Percentiles rank a stretch among this genome's conserved stretches.
phyloP scores from a whole-genome alignment of 1,140 invertebrate species.

The Drosophila melanogaster region Release_6_plus_ISO1_MT NT_033779.5:11380501-11381000 shows the following conservation, averaged over 20 bases:
- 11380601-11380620: conserved; percentile 47
- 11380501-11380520: conserved; percentile 46
- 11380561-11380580: not conserved
- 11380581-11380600: conserved; percentile 7
- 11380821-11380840: no score
- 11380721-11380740: conserved; percentile 1
- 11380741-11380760: not conserved
- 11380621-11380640: conserved; percentile 57
- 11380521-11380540: conserved; percentile 14
- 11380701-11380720: not conserved
- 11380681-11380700: conserved; percentile 21
- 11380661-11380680: conserved; percentile 36
- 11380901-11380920: not conserved
- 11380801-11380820: no score
- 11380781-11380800: no score
- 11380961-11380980: not conserved
- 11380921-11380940: not conserved
- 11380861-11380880: not conserved
- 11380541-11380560: not conserved
- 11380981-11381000: conserved; percentile 43
- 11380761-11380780: not conserved
- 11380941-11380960: conserved; percentile 1
- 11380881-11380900: no score
- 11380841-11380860: no score
- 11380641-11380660: conserved; percentile 10